These are phyloP conservation scores for Nycticryphes semicollaris DNA, from an alignment of 2,113 vertebrate genomes.

Conservation along the genomic window DNA sequence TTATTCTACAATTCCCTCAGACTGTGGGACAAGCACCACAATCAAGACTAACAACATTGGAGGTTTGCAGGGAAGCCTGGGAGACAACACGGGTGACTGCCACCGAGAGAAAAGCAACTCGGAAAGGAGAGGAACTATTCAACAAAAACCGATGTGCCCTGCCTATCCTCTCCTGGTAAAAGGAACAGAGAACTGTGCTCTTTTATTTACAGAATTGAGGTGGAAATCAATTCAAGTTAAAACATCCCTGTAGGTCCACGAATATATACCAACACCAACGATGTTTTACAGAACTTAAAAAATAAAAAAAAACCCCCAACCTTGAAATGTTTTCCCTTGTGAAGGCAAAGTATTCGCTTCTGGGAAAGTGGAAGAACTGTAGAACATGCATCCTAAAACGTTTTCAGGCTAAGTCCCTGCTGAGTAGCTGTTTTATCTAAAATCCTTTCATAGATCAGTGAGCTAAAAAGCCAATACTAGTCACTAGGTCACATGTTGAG, in stretches of 20 bases:
- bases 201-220: background rate
- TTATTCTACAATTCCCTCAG: background rate
- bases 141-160: background rate
- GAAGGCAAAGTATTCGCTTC: background rate
- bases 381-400: background rate
- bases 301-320: background rate
- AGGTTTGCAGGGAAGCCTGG: background rate
- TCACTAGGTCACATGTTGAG: background rate
- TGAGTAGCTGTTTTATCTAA: conserved; percentile 8
- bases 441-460: conserved; percentile 23
- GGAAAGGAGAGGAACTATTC: background rate
- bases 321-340: background rate
- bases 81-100: background rate
- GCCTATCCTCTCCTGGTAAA: background rate
- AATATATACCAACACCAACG: background rate
- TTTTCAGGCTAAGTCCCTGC: background rate
- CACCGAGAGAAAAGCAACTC: background rate
- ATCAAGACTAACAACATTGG: background rate
- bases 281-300: background rate
- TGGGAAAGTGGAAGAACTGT: background rate
- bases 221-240: background rate
- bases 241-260: background rate
- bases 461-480: conserved; percentile 16
- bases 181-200: background rate
- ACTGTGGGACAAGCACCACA: background rate